Percentiles rank a stretch among this genome's conserved stretches.
These are phyloP conservation scores for Horisme vitalbata DNA, from an alignment of 2,888 invertebrate species.

Conservation along the genomic window DNA sequence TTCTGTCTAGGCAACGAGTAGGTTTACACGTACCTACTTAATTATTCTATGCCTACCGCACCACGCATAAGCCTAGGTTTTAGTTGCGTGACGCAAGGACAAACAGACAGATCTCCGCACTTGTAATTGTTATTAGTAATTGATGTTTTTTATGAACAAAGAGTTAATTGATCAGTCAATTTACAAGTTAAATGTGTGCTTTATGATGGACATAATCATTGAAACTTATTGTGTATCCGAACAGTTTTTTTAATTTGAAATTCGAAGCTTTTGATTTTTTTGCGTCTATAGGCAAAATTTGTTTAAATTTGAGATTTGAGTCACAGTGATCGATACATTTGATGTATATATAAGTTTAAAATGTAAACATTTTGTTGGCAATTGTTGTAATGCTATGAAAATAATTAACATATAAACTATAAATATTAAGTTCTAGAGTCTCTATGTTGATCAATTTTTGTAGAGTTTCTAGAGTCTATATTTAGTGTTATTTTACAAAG, in stretches of 20 bases:
- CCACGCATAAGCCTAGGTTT: conserved; percentile 11
- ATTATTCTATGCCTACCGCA: conserved; percentile 2
- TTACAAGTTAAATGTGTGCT: conserved; percentile 1
- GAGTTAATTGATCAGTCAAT: conserved; percentile 9
- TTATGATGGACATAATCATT: not conserved
- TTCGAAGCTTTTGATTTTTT: not conserved
- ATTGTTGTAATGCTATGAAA: too few species aligned
- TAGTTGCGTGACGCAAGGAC: conserved; percentile 40
- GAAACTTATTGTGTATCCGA: conserved; percentile 4
- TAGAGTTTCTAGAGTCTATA: too few species aligned
- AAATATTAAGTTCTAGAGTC: too few species aligned
- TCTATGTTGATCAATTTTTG: too few species aligned
- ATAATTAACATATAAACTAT: too few species aligned
- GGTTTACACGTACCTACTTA: too few species aligned
- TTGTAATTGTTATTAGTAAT: conserved; percentile 38
- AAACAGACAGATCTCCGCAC: conserved; percentile 31
- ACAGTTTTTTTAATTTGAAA: not conserved
- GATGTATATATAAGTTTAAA: too few species aligned
- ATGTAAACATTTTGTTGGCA: too few species aligned
- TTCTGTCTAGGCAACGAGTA: too few species aligned
- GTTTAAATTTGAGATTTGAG: too few species aligned
- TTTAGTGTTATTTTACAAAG: too few species aligned
- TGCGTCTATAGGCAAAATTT: not conserved
- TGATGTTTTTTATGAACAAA: conserved; percentile 32
- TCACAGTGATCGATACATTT: too few species aligned